Conservation (phyloP, 2,888 invertebrate species). For the Nesidiocoris tenuis region DNA sequence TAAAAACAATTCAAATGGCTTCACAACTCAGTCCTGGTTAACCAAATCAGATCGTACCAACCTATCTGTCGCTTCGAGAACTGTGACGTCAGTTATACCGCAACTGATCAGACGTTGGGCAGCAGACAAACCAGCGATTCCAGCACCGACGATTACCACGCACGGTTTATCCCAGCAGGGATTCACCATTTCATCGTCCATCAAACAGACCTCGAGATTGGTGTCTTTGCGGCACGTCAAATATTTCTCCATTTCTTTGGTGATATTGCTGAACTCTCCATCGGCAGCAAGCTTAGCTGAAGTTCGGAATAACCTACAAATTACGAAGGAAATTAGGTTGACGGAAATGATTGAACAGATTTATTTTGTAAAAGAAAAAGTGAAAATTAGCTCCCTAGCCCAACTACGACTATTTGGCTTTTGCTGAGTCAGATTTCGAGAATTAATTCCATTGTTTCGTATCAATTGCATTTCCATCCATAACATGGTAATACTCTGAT, state of each 20-base stretch:
- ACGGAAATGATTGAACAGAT: too few relatives aligned
- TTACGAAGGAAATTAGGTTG: background rate
- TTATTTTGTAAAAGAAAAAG: too few relatives aligned
- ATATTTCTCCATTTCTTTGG: conserved; percentile 33
- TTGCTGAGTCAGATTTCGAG: too few relatives aligned
- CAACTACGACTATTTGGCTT: too few relatives aligned
- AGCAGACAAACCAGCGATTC: conserved; percentile 77
- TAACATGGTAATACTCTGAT: too few relatives aligned
- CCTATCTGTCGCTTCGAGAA: conserved; percentile 73
- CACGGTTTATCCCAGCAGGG: conserved; percentile 61
- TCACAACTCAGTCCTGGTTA: too few relatives aligned
- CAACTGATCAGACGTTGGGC: conserved; percentile 70
- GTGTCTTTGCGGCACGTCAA: conserved; percentile 40
- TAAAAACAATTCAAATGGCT: too few relatives aligned
- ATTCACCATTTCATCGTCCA: conserved; percentile 43
- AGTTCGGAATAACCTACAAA: conserved; percentile 12
- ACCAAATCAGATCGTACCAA: too few relatives aligned
- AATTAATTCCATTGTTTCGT: too few relatives aligned
- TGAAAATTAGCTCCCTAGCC: too few relatives aligned
- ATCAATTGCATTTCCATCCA: too few relatives aligned
- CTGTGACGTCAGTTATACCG: conserved; percentile 70
- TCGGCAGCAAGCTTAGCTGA: background rate
- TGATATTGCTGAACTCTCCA: conserved; percentile 21
- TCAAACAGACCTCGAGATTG: conserved; percentile 36
- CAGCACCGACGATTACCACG: conserved; percentile 76